Percentiles rank a stretch among this genome's conserved stretches.
Evolutionary conservation across 30 jellyfish, hydroid and myxozoan species (phyloP).

Genomic region (Aurelia aurita): DNA sequence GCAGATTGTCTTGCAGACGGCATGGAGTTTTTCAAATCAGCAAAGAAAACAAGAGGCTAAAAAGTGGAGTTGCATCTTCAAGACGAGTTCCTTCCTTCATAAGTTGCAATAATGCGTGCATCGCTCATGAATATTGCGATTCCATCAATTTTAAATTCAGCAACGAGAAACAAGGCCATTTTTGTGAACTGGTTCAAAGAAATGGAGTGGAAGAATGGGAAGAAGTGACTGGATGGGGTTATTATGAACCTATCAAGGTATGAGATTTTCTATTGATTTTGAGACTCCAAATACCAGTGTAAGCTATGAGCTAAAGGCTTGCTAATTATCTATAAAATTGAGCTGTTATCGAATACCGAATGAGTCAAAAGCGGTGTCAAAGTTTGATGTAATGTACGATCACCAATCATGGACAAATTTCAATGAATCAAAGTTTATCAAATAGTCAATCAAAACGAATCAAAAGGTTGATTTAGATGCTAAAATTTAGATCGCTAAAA

Average conservation of each 20-base stretch:
- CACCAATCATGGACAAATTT: too few relatives aligned
- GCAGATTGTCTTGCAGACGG: slow-evolving; percentile 29
- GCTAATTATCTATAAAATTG: too few relatives aligned
- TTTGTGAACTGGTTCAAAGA: slow-evolving; percentile 27
- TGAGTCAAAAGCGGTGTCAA: too few relatives aligned
- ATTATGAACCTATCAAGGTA: slow-evolving; percentile 20
- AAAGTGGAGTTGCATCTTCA: slow-evolving; percentile 5
- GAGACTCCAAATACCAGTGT: neutral
- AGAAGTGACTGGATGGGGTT: slow-evolving; percentile 28
- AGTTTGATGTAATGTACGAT: too few relatives aligned
- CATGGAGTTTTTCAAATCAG: slow-evolving; percentile 21
- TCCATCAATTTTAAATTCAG: slow-evolving; percentile 17
- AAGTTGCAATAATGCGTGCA: slow-evolving; percentile 30
- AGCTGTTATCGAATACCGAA: too few relatives aligned
- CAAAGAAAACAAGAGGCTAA: neutral
- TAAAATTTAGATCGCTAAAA: too few relatives aligned
- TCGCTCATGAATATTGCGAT: neutral
- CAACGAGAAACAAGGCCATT: neutral
- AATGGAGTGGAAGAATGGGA: slow-evolving; percentile 10
- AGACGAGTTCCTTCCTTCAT: slow-evolving; percentile 1
- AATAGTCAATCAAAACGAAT: too few relatives aligned
- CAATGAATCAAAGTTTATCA: too few relatives aligned
- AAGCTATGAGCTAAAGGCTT: too few relatives aligned
- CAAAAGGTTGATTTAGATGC: too few relatives aligned
- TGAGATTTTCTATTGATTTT: neutral